These are phyloP conservation scores for Meteorus colon DNA, from an alignment of 2,888 invertebrate species.

Conservation along the genomic window DNA sequence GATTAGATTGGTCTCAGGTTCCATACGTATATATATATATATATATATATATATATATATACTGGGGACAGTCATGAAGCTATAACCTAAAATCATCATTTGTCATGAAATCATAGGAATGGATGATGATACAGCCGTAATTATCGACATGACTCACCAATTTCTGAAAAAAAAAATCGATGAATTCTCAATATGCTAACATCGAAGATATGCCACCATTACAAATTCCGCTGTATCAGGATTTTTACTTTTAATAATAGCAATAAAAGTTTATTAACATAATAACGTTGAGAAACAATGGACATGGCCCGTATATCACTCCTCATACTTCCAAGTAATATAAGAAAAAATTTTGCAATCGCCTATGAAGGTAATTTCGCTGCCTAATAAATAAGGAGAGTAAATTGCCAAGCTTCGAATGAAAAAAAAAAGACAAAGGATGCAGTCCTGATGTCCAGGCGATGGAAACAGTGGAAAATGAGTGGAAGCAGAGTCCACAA, in stretches of 20 bases:
- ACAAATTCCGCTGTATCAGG: background rate
- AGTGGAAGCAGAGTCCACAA: background rate
- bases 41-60: background rate
- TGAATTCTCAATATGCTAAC: background rate
- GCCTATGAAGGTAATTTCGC: background rate
- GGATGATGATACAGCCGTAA: background rate
- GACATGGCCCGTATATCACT: background rate
- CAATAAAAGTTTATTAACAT: background rate
- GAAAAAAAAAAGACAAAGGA: constrained; percentile 14
- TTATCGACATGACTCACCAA: background rate
- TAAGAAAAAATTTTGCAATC: background rate
- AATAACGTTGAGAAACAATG: background rate
- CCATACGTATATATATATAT: background rate
- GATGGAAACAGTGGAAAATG: background rate
- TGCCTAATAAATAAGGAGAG: background rate
- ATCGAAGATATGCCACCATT: background rate
- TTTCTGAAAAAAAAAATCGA: background rate
- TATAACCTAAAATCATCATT: background rate
- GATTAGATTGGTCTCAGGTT: background rate
- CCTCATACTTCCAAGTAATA: background rate
- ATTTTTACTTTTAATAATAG: background rate
- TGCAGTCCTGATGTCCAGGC: background rate
- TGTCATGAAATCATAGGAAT: background rate
- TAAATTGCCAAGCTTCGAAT: background rate
- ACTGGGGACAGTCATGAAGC: background rate